These are phyloP conservation scores for Carassius gibelio DNA, from an alignment of 2,113 vertebrate genomes.

Conservation along the genomic window DNA sequence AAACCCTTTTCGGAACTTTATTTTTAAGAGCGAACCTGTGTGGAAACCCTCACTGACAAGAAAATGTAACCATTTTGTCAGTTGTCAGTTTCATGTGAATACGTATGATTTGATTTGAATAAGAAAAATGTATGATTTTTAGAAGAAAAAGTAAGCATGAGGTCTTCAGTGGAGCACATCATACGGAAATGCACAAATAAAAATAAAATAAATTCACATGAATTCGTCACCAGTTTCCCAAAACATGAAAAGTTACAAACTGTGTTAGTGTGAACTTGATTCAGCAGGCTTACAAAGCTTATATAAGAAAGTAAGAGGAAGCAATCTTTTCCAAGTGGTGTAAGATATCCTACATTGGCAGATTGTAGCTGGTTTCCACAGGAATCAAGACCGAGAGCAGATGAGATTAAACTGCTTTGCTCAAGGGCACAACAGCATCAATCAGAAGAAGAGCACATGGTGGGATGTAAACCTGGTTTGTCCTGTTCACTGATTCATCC, in stretches of 20 bases:
- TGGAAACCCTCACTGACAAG: too few relatives aligned
- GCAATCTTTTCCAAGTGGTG: not conserved
- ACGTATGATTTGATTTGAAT: too few relatives aligned
- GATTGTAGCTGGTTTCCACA: not conserved
- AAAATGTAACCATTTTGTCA: too few relatives aligned
- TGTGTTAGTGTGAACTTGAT: not conserved
- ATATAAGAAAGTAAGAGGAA: not conserved
- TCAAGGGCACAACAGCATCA: not conserved
- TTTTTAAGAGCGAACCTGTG: too few relatives aligned
- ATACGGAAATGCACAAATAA: not conserved
- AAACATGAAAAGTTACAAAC: not conserved
- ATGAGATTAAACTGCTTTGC: not conserved
- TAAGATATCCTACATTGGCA: not conserved
- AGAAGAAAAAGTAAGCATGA: not conserved
- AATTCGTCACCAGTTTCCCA: not conserved
- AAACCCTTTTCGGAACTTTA: too few relatives aligned
- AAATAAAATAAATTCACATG: not conserved
- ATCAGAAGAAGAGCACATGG: not conserved
- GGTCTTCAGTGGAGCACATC: not conserved
- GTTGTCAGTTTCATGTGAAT: too few relatives aligned
- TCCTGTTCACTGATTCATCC: not conserved
- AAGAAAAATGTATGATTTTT: too few relatives aligned
- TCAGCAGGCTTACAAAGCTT: not conserved
- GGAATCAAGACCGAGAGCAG: not conserved
- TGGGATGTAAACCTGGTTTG: not conserved